phyloP scores from a whole-genome alignment of 2,113 vertebrate species.

The Oryzias woworae region DNA sequence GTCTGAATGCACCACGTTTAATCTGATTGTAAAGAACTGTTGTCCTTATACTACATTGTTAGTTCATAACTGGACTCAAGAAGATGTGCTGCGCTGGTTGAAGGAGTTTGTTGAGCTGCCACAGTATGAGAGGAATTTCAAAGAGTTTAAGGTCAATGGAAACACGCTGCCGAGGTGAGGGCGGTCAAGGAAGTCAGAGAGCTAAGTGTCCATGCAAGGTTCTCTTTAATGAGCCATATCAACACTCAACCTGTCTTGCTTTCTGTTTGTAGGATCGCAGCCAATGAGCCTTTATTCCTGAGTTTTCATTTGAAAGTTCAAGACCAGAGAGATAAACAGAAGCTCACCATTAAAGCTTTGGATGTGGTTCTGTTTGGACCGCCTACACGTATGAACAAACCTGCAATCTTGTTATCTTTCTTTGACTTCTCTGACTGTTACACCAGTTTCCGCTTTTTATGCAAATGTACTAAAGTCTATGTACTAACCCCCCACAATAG shows the following conservation, averaged over 20 bases:
- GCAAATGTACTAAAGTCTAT: too few species aligned
- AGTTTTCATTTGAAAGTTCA: conserved; percentile 89
- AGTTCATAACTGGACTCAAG: conserved; percentile 82
- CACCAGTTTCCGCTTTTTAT: neutral
- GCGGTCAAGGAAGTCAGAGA: neutral
- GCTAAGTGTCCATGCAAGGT: neutral
- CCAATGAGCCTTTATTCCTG: conserved; percentile 92
- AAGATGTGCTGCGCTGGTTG: conserved; percentile 74
- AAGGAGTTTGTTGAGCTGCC: conserved; percentile 93
- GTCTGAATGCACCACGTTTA: too few species aligned
- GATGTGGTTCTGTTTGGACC: conserved; percentile 96
- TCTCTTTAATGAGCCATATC: neutral
- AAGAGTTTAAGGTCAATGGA: conserved; percentile 90
- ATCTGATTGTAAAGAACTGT: too few species aligned
- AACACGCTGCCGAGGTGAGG: conserved; percentile 92
- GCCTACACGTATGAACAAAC: conserved; percentile 85
- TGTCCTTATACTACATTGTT: neutral
- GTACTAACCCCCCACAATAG: too few species aligned
- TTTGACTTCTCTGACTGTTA: neutral
- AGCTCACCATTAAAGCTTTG: conserved; percentile 95
- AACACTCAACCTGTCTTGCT: neutral
- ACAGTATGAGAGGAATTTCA: conserved; percentile 93
- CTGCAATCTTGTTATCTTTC: neutral
- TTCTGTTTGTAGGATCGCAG: conserved; percentile 86
- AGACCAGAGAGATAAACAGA: conserved; percentile 96